Evolutionary conservation across 2,113 vertebrate genomes (phyloP).

Genomic region (Plestiodon gilberti): DNA sequence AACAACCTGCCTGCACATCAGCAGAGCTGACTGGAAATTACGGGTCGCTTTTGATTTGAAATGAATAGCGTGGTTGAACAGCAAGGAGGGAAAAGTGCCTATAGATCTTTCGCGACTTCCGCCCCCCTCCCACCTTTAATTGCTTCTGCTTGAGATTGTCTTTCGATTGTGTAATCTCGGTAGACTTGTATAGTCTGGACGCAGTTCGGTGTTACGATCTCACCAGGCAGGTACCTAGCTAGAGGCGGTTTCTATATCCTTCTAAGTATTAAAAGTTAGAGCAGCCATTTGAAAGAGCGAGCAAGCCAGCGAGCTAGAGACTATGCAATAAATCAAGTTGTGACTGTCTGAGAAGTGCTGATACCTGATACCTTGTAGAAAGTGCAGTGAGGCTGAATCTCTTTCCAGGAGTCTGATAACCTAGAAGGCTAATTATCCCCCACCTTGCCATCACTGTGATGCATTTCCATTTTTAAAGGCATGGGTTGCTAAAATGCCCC

Average conservation of each 20-base stretch:
- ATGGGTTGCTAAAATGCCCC: background rate
- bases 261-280: conserved; percentile 32
- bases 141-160: background rate
- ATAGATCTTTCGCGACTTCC: background rate
- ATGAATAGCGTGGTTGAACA: too few species aligned
- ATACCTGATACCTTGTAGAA: conserved; percentile 26
- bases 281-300: background rate
- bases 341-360: conserved; percentile 25
- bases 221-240: background rate
- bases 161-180: background rate
- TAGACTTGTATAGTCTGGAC: background rate
- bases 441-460: background rate
- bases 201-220: background rate
- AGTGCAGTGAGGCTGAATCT: conserved; percentile 17
- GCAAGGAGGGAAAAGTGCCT: too few species aligned
- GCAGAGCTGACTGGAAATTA: background rate
- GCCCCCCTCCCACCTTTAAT: background rate
- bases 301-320: conserved; percentile 44
- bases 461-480: background rate
- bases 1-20: too few species aligned
- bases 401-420: conserved; percentile 25
- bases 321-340: conserved; percentile 48
- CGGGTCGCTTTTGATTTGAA: background rate
- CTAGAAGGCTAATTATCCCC: background rate
- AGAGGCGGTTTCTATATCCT: background rate